phyloP scores from a whole-genome alignment of 2,113 vertebrate genomes.

The Chaetorhynchus papuensis region DNA sequence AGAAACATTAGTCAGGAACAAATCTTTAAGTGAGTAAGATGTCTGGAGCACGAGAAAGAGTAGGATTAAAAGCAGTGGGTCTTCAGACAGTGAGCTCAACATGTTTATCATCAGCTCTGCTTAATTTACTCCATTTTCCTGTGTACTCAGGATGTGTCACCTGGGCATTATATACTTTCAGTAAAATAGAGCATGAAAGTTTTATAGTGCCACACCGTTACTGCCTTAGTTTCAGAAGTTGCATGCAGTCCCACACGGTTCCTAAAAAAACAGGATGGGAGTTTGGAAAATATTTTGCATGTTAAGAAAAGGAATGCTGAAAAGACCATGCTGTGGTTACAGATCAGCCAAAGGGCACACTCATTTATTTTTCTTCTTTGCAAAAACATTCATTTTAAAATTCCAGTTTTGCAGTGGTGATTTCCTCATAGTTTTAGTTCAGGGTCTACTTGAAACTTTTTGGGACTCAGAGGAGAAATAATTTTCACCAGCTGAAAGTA shows the following conservation, averaged over 20 bases:
- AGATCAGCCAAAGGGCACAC: background rate
- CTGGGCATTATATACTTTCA: background rate
- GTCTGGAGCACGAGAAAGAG: background rate
- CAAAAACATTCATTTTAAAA: background rate
- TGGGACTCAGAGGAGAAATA: background rate
- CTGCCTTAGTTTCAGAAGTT: background rate
- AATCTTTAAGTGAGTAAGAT: background rate
- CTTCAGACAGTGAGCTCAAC: background rate
- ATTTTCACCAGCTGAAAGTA: background rate
- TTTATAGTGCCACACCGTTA: background rate
- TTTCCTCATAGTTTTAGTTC: background rate
- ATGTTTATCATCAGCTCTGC: background rate
- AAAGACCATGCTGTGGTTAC: background rate
- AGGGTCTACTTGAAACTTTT: background rate
- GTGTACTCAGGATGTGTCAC: background rate
- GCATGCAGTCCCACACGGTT: background rate
- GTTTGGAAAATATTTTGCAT: background rate
- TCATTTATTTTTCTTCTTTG: background rate
- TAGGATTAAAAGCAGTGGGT: background rate
- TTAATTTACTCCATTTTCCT: background rate
- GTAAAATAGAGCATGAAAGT: background rate
- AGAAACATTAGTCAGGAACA: background rate
- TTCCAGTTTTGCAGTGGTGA: background rate
- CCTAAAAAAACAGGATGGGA: background rate
- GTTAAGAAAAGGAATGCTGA: constrained; percentile 2